phyloP scores from a whole-genome alignment of 2,797 vertebrate species.

The Euphonia xanthogaster region DNA sequence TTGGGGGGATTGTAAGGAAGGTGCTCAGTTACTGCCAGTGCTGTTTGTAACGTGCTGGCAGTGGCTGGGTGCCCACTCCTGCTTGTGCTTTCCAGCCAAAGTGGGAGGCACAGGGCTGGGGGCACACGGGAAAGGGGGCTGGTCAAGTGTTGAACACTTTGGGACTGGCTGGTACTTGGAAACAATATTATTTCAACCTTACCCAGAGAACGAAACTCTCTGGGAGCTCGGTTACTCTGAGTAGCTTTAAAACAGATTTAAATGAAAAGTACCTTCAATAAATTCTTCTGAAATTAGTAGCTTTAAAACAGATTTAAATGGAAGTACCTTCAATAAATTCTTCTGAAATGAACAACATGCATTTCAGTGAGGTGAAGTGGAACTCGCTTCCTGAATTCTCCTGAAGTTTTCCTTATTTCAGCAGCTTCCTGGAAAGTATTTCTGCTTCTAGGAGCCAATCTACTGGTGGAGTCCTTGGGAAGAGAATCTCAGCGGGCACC shows the following conservation, averaged over 20 bases:
- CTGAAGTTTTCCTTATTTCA: not conserved
- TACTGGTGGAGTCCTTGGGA: not conserved
- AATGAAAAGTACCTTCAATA: not conserved
- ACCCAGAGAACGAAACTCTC: not conserved
- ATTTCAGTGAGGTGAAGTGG: not conserved
- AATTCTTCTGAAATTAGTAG: not conserved
- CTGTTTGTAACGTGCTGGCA: no score
- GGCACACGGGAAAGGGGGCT: not conserved
- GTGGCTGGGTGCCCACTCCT: not conserved
- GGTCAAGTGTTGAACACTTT: not conserved
- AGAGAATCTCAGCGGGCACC: not conserved
- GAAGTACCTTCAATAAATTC: not conserved
- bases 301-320: not conserved
- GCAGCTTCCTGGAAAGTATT: not conserved
- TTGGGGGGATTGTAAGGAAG: not conserved
- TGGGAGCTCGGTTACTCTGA: fast-evolving
- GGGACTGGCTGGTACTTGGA: not conserved
- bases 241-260: not conserved
- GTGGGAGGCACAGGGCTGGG: not conserved
- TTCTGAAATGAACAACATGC: not conserved
- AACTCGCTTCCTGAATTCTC: not conserved
- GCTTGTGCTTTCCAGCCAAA: not conserved
- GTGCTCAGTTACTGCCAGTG: not conserved
- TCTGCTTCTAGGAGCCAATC: not conserved
- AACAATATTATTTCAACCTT: not conserved